Evolutionary conservation across 2,113 vertebrate genomes (phyloP).

Genomic region (Cephalopholis sonnerati): DNA sequence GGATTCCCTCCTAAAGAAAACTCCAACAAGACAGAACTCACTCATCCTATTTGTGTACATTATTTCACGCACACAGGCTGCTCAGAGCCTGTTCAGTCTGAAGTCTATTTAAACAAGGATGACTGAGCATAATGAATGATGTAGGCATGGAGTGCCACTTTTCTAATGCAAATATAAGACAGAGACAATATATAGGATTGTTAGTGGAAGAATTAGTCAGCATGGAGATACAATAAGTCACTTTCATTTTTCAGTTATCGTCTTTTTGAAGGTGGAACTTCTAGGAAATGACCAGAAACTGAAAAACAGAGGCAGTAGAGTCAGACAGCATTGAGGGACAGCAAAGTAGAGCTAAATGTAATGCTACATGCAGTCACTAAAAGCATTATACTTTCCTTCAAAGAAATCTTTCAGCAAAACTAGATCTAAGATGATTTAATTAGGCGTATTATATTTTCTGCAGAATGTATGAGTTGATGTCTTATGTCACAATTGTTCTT

Average conservation of each 20-base stretch:
- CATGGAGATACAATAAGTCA: conserved; percentile 27
- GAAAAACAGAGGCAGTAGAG: background rate
- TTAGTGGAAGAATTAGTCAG: conserved; percentile 57
- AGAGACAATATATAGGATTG: conserved; percentile 51
- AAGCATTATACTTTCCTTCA: background rate
- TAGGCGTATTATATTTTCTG: background rate
- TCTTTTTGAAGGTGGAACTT: conserved; percentile 2
- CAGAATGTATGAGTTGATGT: background rate
- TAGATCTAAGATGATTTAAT: background rate
- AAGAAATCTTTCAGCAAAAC: background rate
- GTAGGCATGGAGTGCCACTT: conserved; percentile 54
- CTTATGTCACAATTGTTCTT: background rate
- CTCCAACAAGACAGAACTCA: conserved; percentile 75
- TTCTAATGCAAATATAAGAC: conserved; percentile 66
- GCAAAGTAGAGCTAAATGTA: conserved; percentile 1
- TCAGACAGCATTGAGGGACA: background rate
- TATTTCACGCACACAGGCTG: conserved; percentile 62
- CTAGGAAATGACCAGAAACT: conserved; percentile 8
- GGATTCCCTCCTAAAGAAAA: conserved; percentile 81
- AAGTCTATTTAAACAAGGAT: conserved; percentile 80
- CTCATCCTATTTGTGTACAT: conserved; percentile 68
- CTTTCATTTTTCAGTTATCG: conserved; percentile 10
- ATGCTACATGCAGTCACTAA: background rate
- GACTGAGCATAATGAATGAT: conserved; percentile 71
- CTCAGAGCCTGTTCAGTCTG: conserved; percentile 65